Base-by-base conservation (phyloP, 2,888 invertebrate genomes). In the Pomacea canaliculata region DNA sequence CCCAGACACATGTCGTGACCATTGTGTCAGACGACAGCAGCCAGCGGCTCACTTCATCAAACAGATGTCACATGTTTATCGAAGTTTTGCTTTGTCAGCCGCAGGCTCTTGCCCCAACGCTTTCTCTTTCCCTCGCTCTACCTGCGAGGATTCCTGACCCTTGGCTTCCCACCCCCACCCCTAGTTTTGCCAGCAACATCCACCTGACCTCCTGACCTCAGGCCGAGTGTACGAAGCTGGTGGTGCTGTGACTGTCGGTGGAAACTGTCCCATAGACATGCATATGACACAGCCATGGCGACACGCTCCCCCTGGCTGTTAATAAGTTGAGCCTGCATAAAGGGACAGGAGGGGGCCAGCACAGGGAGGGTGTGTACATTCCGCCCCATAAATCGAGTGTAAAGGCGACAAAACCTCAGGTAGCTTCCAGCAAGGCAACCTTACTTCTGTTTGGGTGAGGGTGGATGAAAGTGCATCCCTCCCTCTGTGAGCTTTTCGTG, bases 201-300 rank as follows among this genome's bases (percentile, higher is more conserved):
- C 37, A 19, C 37, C 46, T 60, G 48, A 70, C 23, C 63, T 19
- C 12, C 4, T 12, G 10, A 9, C 63, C 7, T 27, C 19, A 16
- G 2, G 10, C 12, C 63, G 23, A 23, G 27, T 12, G 8, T 19
- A n/a, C 63, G 2, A 10, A 63, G 1, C 63, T 63, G 4, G 7
- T 19, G 7, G 27, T 12, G 7, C 23, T 23, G 63, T 27, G 63
- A 12, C 63, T 23, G 16, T 23, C 19, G 7, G 16, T 56, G 51
- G 37, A 67, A 67, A 67, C 7, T 46, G 19, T 7, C n/a, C 65
- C 12, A 70, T 18, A 70, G 70, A 65, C 63, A 72, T 65, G 65
- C 71, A 65, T 72, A 72, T 72, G 13, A 65, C 71, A 49, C 65
- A 46, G 49, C 48, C 49, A 63, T 62, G 48, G 18, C 46, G n/a